Base-by-base conservation (phyloP, 2,113 vertebrate genomes). In the Leucoraja erinaceus region DNA sequence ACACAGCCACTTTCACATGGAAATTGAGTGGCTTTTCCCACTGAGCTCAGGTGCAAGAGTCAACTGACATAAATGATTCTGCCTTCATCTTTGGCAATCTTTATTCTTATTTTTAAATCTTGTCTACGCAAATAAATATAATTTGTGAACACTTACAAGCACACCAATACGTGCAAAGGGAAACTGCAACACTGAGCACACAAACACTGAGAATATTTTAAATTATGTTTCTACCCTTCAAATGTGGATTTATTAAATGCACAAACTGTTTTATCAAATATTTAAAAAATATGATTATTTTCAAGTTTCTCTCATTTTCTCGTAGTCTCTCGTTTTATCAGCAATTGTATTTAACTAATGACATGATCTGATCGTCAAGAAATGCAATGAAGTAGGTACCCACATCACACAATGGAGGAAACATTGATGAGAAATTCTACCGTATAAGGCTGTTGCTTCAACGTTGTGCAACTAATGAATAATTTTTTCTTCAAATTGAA, bases 11-110 rank as follows among this genome's bases (percentile, higher is more conserved):
- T 63, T 88, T n/a, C 83, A 88, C 28, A 14, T 18, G 28, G n/a
- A 88, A 63, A 88, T 88, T 86, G 83, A 86, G 59, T n/a, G 83
- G 83, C 56, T 63, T 56, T 86, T 88, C 59, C 83, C 28, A 88
- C 56, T 33, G 83, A 66, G 59, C 59, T 66, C 83, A 63, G 83
- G 28, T 88, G 59, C 61, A 16, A 66, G n/a, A 63, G 83, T 31
- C 56, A 86, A 86, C 56, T 14, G 81, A 54, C 54, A 59, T 59
- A 63, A 86, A 86, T 12, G 83, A 86, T 63, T 11, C 83, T 86
- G 59, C 18, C 28, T 88, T 4, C n/a, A 88, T 12, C 61, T 31
- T 61, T 6, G 31, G n/a, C 59, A 66, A 88, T 88, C n/a, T 63
- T 61, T 4, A 28, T 86, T 61, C 81, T 84, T 66, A 63, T 31